Evolutionary conservation across 2,797 vertebrate species (phyloP).

Genomic region (Spinus pinus): DNA sequence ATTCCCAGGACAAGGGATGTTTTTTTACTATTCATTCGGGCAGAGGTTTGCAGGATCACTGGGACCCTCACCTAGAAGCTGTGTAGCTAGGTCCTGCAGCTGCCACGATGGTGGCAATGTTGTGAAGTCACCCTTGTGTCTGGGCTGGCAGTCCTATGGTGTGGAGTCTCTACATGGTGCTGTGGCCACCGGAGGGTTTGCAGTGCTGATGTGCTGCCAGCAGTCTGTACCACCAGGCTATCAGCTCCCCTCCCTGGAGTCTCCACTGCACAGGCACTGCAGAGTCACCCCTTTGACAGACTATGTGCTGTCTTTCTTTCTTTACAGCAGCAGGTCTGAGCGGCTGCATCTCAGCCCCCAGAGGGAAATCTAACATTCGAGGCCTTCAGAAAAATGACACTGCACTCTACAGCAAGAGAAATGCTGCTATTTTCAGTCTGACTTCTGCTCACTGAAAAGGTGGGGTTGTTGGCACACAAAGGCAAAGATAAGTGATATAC

Average conservation of each 20-base stretch:
- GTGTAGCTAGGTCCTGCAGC: not conserved
- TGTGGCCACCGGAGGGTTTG: not conserved
- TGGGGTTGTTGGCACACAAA: not conserved
- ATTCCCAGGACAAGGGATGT: not conserved
- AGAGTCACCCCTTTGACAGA: not conserved
- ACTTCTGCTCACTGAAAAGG: not conserved
- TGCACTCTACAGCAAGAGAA: not conserved
- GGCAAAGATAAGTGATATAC: not conserved
- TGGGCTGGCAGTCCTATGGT: not conserved
- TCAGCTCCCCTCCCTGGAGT: not conserved
- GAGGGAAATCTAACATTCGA: rapidly evolving
- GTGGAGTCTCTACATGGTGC: rapidly evolving
- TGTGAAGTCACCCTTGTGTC: rapidly evolving
- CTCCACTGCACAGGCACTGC: not conserved
- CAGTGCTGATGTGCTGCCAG: not conserved
- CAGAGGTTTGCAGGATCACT: not conserved
- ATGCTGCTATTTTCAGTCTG: not conserved
- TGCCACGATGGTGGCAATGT: not conserved
- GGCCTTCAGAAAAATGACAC: not conserved
- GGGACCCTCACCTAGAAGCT: not conserved
- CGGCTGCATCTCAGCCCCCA: not conserved
- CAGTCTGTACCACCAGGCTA: not conserved
- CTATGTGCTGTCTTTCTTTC: not conserved
- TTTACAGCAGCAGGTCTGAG: not conserved
- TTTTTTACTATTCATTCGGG: not conserved